These are phyloP conservation scores for Gerris lacustris DNA, from an alignment of 2,888 invertebrate genomes.

Conservation along the genomic window DNA sequence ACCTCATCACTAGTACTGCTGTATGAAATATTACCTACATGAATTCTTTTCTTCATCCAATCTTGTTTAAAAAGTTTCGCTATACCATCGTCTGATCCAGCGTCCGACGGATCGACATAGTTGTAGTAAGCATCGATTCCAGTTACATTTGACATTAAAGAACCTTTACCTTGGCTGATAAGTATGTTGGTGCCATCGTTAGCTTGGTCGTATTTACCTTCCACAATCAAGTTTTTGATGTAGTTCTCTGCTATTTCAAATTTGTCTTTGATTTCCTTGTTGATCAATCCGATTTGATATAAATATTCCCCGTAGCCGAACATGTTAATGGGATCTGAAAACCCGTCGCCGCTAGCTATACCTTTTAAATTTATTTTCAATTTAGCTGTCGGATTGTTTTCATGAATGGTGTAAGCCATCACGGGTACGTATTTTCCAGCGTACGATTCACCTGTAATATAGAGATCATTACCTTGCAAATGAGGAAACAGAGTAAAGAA, in stretches of 20 bases:
- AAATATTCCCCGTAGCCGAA: constrained; percentile 65
- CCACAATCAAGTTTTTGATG: constrained; percentile 47
- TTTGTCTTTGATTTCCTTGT: constrained; percentile 44
- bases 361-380: constrained; percentile 57
- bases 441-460: no score
- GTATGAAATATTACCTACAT: constrained; percentile 24
- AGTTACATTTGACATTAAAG: constrained; percentile 54
- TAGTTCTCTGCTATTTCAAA: constrained; percentile 51
- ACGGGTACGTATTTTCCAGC: no score
- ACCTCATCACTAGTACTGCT: constrained; percentile 39
- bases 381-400: constrained; percentile 38
- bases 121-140: constrained; percentile 44
- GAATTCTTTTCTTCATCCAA: constrained; percentile 22
- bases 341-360: constrained; percentile 65
- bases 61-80: constrained; percentile 19
- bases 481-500: no score
- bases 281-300: constrained; percentile 52
- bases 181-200: constrained; percentile 58
- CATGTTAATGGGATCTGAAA: constrained; percentile 67
- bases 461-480: no score
- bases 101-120: no score
- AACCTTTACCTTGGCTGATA: constrained; percentile 38
- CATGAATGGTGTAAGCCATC: no score
- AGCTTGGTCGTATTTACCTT: constrained; percentile 53
- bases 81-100: constrained; percentile 15